phyloP scores from a whole-genome alignment of 2,113 vertebrate genomes.

The Tychaedon coryphoeus region DNA sequence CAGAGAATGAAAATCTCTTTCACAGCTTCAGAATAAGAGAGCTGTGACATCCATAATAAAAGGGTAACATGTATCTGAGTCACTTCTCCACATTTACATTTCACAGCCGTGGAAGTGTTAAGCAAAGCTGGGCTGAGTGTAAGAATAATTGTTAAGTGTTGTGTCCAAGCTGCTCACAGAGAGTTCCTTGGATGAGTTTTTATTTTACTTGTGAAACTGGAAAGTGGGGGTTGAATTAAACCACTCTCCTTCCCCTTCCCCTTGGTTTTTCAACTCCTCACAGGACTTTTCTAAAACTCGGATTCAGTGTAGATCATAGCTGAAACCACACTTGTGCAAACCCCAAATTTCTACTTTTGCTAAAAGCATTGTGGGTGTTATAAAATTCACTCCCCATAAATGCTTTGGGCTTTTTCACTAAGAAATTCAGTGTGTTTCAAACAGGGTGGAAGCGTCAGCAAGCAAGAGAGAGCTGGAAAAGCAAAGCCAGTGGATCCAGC shows the following conservation, averaged over 20 bases:
- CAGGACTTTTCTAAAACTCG: neutral
- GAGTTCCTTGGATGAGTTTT: neutral
- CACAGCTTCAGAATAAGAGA: neutral
- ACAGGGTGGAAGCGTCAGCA: neutral
- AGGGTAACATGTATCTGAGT: neutral
- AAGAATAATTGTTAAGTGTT: neutral
- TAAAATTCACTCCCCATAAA: neutral
- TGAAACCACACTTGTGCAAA: neutral
- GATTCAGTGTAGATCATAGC: neutral
- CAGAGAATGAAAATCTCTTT: neutral
- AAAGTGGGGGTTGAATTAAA: neutral
- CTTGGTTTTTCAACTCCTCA: neutral
- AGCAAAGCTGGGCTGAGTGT: neutral
- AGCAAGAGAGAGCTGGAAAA: neutral
- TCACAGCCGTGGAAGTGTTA: neutral
- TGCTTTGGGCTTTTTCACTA: accelerated
- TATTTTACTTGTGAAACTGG: neutral
- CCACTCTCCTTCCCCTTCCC: neutral
- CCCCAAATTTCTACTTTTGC: neutral
- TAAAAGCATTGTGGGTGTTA: neutral
- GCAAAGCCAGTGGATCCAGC: neutral
- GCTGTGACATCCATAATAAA: neutral
- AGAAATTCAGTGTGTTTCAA: neutral
- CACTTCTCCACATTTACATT: neutral
- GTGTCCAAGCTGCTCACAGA: neutral